Conservation (phyloP, 2,113 vertebrate species). For the Phoxinus phoxinus region DNA sequence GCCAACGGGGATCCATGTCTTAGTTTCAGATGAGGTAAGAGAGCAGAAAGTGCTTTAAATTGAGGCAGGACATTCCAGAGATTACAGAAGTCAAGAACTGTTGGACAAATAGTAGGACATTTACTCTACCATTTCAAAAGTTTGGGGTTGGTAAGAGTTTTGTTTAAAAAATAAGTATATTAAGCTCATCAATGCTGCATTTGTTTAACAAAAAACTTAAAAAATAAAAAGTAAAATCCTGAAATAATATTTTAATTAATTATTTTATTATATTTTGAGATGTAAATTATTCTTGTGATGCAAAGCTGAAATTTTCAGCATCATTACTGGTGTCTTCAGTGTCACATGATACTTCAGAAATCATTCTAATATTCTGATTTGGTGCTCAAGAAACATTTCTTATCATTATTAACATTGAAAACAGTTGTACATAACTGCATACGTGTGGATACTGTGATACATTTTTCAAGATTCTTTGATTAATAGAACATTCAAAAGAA, state of each 20-base stretch:
- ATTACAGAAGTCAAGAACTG: background rate
- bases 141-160: background rate
- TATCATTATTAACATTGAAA: background rate
- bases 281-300: background rate
- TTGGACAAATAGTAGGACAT: background rate
- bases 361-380: background rate
- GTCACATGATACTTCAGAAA: background rate
- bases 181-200: background rate
- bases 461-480: background rate
- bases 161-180: background rate
- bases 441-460: background rate
- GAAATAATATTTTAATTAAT: background rate
- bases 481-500: background rate
- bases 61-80: background rate
- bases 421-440: background rate
- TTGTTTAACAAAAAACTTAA: background rate
- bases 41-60: background rate
- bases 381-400: background rate
- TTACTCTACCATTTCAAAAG: background rate
- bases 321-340: background rate
- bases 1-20: constrained; percentile 86
- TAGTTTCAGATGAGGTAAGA: constrained; percentile 91
- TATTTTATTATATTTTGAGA: background rate
- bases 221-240: background rate
- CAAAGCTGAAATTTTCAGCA: background rate